These are phyloP conservation scores for Druon quercuslanigerum DNA, from an alignment of 1,140 invertebrate species.

Conservation along the genomic window DNA sequence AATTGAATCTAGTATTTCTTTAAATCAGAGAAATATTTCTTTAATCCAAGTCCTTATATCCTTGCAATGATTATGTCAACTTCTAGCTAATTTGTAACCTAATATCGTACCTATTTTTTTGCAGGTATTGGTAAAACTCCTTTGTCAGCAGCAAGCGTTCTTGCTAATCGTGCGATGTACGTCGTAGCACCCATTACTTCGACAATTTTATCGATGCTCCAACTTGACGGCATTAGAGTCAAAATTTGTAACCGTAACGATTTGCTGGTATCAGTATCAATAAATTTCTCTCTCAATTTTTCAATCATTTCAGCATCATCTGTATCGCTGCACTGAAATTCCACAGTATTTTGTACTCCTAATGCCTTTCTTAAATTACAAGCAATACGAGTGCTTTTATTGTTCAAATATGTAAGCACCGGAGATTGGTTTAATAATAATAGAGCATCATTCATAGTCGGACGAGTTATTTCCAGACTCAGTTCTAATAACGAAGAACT, in stretches of 20 bases:
- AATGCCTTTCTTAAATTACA: slow-evolving; percentile 34
- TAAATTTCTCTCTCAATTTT: too few relatives aligned
- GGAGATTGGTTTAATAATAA: slow-evolving; percentile 43
- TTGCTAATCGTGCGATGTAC: slow-evolving; percentile 24
- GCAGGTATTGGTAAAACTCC: slow-evolving; percentile 24
- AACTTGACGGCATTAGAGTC: slow-evolving; percentile 29
- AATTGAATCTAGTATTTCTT: too few relatives aligned
- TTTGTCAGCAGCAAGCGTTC: not conserved
- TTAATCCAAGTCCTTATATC: too few relatives aligned
- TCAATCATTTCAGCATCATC: too few relatives aligned
- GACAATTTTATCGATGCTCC: slow-evolving; percentile 32
- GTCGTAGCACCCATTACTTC: slow-evolving; percentile 20
- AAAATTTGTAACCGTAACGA: slow-evolving; percentile 26
- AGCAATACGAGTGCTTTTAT: slow-evolving; percentile 38
- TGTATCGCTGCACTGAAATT: slow-evolving; percentile 12
- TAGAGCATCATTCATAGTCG: slow-evolving; percentile 40
- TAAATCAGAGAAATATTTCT: too few relatives aligned
- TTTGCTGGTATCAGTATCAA: too few relatives aligned
- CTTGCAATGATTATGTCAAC: too few relatives aligned
- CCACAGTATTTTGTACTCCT: slow-evolving; percentile 12
- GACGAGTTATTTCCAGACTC: slow-evolving; percentile 39
- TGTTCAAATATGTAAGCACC: slow-evolving; percentile 31
- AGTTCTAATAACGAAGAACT: slow-evolving; percentile 39
- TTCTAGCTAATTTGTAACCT: too few relatives aligned
- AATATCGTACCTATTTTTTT: slow-evolving; percentile 22